These are phyloP conservation scores for Danionella dracula DNA, from an alignment of 2,797 vertebrate genomes.

Conservation along the genomic window DNA sequence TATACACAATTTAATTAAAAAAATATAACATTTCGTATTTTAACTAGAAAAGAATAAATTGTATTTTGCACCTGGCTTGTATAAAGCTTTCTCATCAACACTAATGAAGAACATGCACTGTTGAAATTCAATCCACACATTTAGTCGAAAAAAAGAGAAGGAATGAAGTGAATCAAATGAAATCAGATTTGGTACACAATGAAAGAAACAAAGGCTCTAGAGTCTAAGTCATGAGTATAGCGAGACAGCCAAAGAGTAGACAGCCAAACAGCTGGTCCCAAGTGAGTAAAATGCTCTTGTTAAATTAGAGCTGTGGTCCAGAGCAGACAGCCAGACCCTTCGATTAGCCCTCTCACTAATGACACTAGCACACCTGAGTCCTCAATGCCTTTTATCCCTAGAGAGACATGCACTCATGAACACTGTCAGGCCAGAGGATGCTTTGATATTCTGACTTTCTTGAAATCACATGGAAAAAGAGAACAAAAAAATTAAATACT, in stretches of 20 bases:
- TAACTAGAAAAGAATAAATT: too few relatives aligned
- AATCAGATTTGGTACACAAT: not conserved
- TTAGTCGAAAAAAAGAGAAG: too few relatives aligned
- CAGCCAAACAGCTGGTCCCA: conserved; percentile 23
- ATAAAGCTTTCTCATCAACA: too few relatives aligned
- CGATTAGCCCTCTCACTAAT: conserved; percentile 51
- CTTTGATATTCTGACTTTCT: too few relatives aligned
- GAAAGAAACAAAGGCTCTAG: conserved; percentile 7
- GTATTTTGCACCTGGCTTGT: too few relatives aligned
- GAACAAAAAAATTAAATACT: too few relatives aligned
- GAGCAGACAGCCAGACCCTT: conserved; percentile 26
- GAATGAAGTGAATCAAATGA: not conserved
- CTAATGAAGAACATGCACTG: too few relatives aligned
- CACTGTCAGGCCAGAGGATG: not conserved
- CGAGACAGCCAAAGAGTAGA: not conserved
- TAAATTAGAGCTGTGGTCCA: conserved; percentile 19
- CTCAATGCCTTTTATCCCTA: conserved; percentile 43
- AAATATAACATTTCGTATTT: too few relatives aligned
- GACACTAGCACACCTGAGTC: conserved; percentile 67
- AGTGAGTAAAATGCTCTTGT: conserved; percentile 4
- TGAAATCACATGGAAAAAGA: too few relatives aligned
- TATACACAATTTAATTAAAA: too few relatives aligned
- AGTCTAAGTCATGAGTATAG: not conserved
- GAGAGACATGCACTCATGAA: conserved; percentile 2
- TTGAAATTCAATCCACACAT: too few relatives aligned